Percentiles rank a stretch among this genome's conserved stretches.
These are phyloP conservation scores for Euproctis similis DNA, from an alignment of 2,888 invertebrate genomes.

Conservation along the genomic window DNA sequence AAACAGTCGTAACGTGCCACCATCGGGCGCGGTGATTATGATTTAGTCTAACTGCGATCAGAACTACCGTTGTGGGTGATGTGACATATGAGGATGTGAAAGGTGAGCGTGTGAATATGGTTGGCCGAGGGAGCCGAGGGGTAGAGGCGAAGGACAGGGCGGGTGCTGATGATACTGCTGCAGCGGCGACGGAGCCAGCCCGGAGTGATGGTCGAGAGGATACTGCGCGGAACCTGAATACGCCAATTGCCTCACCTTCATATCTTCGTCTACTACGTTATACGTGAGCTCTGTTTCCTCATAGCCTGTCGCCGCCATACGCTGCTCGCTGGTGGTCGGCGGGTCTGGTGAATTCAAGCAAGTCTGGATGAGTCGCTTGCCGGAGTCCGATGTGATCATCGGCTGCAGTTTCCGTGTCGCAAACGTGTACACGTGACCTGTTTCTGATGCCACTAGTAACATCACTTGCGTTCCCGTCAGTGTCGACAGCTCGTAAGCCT, in stretches of 20 bases:
- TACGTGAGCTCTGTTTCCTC: constrained; percentile 99
- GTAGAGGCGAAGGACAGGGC: constrained; percentile 84
- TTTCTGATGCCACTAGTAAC: constrained; percentile 98
- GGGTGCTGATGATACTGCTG: constrained; percentile 86
- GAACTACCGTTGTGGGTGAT: constrained; percentile 89
- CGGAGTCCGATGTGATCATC: constrained; percentile 98
- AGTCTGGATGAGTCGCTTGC: constrained; percentile 98
- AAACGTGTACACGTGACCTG: constrained; percentile 99
- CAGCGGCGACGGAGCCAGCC: constrained; percentile 77
- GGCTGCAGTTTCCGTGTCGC: constrained; percentile 98
- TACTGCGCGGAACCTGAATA: constrained; percentile 85
- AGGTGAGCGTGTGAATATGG: constrained; percentile 71
- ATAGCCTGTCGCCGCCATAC: constrained; percentile 98
- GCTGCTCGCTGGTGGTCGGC: constrained; percentile 89
- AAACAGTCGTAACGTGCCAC: constrained; percentile 39
- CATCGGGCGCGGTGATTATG: constrained; percentile 24
- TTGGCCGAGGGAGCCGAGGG: constrained; percentile 71
- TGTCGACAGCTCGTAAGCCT: constrained; percentile 99
- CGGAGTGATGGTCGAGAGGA: constrained; percentile 80
- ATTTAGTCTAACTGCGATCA: constrained; percentile 46
- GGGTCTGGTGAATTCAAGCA: constrained; percentile 98
- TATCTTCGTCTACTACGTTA: constrained; percentile 95
- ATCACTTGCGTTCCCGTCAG: constrained; percentile 99
- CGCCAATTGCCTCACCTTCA: constrained; percentile 98
- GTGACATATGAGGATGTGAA: constrained; percentile 83